Conservation (phyloP, 2,113 vertebrate species). For the Stegostoma tigrinum region DNA sequence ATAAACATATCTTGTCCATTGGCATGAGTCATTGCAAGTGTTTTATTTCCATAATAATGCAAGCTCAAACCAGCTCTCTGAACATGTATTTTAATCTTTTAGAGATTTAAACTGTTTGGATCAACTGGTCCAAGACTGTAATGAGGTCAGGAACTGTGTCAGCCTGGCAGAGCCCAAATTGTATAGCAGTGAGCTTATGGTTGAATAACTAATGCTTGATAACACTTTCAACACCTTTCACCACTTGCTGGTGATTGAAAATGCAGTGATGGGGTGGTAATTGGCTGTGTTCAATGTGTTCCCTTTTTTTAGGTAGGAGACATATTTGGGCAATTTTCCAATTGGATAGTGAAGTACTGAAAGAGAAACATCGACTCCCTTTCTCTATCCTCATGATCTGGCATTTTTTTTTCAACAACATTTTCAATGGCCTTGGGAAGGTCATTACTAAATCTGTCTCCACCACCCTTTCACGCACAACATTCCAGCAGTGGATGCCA, state of each 20-base stretch:
- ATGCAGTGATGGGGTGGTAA: too few relatives aligned
- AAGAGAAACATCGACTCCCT: neutral
- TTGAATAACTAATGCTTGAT: too few relatives aligned
- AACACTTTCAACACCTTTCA: too few relatives aligned
- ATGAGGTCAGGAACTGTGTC: too few relatives aligned
- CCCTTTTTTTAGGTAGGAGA: too few relatives aligned
- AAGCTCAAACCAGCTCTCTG: neutral
- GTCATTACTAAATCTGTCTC: neutral
- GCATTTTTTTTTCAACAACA: neutral
- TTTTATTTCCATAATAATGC: conserved; percentile 19
- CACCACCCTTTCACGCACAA: neutral
- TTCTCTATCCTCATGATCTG: neutral
- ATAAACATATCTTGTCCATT: neutral
- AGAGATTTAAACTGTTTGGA: neutral
- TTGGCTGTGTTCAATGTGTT: too few relatives aligned
- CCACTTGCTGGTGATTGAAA: too few relatives aligned
- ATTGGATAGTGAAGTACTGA: neutral
- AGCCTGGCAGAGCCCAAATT: too few relatives aligned
- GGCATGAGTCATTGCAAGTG: neutral
- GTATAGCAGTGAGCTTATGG: too few relatives aligned
- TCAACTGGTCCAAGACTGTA: too few relatives aligned
- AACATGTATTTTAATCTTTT: neutral
- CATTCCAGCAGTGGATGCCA: neutral
- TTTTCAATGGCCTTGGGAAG: neutral
- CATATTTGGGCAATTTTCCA: too few relatives aligned